Evolutionary conservation across 2,888 invertebrate genomes (phyloP), one percentile per base, ranked within the genome.

Genomic region (Eupithecia subumbrata): DNA sequence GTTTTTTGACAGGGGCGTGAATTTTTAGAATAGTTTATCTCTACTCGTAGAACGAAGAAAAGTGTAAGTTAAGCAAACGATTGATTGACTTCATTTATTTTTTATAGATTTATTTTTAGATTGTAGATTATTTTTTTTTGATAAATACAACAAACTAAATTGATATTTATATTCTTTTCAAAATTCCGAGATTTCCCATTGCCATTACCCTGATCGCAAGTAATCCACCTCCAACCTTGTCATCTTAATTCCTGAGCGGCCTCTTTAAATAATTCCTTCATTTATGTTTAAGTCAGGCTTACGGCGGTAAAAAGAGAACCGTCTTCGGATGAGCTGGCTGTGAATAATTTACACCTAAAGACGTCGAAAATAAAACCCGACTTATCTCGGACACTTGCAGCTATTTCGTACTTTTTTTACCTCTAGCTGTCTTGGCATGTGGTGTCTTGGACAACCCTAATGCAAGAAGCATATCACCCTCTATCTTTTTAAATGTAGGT

Each of bases 261-360:
- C 86, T 85, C 84, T 85, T 87, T 88, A 88, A 89, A 90, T 90
- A 90, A 91, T 92, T 90, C 90, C 87, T 86, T 86, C 89, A 86
- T 89, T 91, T 90, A 89, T 86, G 86, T 90, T 91, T 90, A 90
- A 89, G 88, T 88, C 88, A 83, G 88, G 87, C 89, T 90, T 88
- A 88, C 85, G 87, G 84, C 86, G 87, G 90, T 89, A 92, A 92
- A 91, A 91, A 89, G 86, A 88, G 88, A 89, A 82, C 86, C 89
- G 86, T 88, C 86, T 83, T 85, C 80, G 88, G 91, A 91, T 91
- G 91, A 92, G 88, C 89, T 86, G 85, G 84, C 86, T 91, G 90
- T 94, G 91, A 93, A 94, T 94, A 92, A 93, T 94, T 93, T 92
- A 93, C 93, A 92, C 91, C 90, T 91, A 90, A 91, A 92, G 91